Evolutionary conservation across 2,888 invertebrate species (phyloP).

Genomic region (Ptilodon capucinus): DNA sequence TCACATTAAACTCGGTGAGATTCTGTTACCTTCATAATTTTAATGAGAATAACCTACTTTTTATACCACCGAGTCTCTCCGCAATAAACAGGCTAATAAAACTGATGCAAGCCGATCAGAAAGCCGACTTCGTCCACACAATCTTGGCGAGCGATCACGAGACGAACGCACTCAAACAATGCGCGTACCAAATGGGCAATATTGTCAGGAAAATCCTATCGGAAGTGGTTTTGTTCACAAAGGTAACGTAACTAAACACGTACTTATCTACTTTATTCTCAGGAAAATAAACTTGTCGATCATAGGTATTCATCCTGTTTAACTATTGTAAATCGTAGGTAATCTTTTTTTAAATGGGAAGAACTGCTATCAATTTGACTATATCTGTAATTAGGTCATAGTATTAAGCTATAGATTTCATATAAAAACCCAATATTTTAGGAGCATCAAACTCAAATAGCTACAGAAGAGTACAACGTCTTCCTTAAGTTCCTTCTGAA

Average conservation of each 20-base stretch:
- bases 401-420: no score
- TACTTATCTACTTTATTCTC: no score
- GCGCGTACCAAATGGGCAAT: constrained; percentile 43
- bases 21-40: neutral
- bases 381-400: no score
- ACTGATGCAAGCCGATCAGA: constrained; percentile 43
- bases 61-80: neutral
- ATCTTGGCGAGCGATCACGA: constrained; percentile 64
- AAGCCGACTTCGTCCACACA: constrained; percentile 56
- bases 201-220: constrained; percentile 46
- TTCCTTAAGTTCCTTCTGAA: constrained; percentile 62
- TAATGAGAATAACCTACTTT: neutral
- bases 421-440: constrained; percentile 18
- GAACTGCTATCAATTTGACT: neutral
- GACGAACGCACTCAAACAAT: constrained; percentile 43
- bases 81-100: constrained; percentile 47
- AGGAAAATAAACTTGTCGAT: no score
- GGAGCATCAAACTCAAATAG: constrained; percentile 61
- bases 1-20: no score
- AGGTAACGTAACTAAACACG: constrained; percentile 45
- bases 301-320: no score
- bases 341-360: no score
- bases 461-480: constrained; percentile 61
- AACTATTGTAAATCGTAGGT: no score
- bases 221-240: constrained; percentile 61